Evolutionary conservation across 2,797 vertebrate genomes (phyloP), one percentile per base, ranked within the genome.

Genomic region (Phalanger gymnotis): DNA sequence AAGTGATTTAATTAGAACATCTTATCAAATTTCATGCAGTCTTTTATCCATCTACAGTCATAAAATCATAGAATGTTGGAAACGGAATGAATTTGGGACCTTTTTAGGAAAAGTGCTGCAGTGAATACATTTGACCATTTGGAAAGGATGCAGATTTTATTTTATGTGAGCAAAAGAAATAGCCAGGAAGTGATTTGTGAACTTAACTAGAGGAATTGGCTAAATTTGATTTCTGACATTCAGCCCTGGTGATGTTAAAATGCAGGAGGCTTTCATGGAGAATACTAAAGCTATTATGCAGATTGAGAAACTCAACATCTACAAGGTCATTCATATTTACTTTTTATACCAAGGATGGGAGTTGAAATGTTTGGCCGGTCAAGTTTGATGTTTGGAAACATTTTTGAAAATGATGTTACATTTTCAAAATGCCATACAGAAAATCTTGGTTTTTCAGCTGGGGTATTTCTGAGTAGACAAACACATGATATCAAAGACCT

Each of bases 281-380:
- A 97, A 96, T 96, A 19, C 5, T 16, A 73, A 1, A 5, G 0
- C 9, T 96, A 66, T 92, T 94, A 57, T 0, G 66, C 19, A 96
- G 51, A 96, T 55, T 25, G 4, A 95, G 96, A 97, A 94, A 61
- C 56, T 93, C 30, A 53, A 2, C 28, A 92, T 40, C 91, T 95
- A 31, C 52, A 96, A 95, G 96, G 91, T 97, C n/a, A 92, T 96
- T 95, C 0, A 0, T 95, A 90, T 94, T 94, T 97, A 55, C 13
- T 95, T 97, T 93, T 87, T 96, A 93, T 58, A 95, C 61, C 93
- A 58, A 66, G 56, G 93, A 90, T 90, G 34, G 1, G 87, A 47
- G 40, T 90, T 28, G 1, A 97, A 98, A 95, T 96, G 96, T 95
- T 93, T 94, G 92, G 54, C 66, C 94, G 28, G 54, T 97, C 96